phyloP scores from a whole-genome alignment of 2,888 invertebrate genomes.

The Branchellion lobata region DNA sequence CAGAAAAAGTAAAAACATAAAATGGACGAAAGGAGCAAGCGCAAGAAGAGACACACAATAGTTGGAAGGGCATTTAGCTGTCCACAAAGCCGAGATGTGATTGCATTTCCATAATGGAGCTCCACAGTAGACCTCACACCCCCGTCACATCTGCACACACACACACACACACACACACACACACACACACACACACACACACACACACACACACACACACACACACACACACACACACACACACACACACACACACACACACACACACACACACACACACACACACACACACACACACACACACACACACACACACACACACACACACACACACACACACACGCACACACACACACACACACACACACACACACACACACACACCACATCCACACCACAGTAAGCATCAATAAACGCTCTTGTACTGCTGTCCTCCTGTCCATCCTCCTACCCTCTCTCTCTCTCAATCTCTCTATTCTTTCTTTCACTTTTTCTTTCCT shows the following conservation, averaged over 20 bases:
- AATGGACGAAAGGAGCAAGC: no score
- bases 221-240: conserved; percentile 21
- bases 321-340: conserved; percentile 19
- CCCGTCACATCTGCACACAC: no score
- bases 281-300: background rate
- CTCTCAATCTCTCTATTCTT: no score
- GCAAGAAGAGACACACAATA: no score
- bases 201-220: conserved; percentile 4
- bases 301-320: conserved; percentile 31
- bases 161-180: conserved; percentile 15
- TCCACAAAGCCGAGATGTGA: background rate
- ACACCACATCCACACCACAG: background rate
- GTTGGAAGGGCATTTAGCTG: background rate
- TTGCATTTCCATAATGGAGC: background rate
- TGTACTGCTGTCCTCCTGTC: background rate
- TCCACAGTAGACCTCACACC: background rate
- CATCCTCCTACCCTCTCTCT: no score
- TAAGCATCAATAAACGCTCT: conserved; percentile 5
- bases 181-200: conserved; percentile 33
- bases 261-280: conserved; percentile 13
- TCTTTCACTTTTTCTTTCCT: no score
- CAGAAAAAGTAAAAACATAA: no score
- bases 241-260: conserved; percentile 28
- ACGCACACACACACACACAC: conserved; percentile 15
- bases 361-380: conserved; percentile 28